Evolutionary conservation across 2,797 vertebrate species (phyloP).

Genomic region (Margarornis squamiger): DNA sequence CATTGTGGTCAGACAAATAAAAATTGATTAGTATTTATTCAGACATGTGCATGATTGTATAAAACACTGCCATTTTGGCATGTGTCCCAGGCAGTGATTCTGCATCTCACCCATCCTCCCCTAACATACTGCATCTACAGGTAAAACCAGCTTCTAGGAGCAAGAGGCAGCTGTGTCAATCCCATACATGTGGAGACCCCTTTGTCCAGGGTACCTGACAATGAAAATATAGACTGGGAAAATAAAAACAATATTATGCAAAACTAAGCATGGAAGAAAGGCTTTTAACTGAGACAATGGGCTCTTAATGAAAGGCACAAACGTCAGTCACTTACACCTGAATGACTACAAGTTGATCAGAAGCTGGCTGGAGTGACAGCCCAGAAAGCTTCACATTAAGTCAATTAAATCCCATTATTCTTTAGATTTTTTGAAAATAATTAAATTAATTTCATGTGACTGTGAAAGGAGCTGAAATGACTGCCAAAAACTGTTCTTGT

Average conservation of each 20-base stretch:
- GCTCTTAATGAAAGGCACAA: constrained; percentile 1
- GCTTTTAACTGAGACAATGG: constrained; percentile 15
- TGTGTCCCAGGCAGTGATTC: not conserved
- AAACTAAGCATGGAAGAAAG: not conserved
- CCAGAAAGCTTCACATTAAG: constrained; percentile 49
- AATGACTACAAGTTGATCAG: not conserved
- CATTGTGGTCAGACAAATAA: not conserved
- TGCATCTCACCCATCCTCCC: not conserved
- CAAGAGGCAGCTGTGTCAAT: not conserved
- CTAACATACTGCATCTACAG: not conserved
- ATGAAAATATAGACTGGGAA: not conserved
- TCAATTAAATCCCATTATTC: constrained; percentile 52
- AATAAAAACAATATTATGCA: not conserved
- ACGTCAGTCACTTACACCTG: constrained; percentile 17
- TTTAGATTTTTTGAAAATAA: constrained; percentile 18
- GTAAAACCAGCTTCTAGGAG: not conserved
- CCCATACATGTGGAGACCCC: not conserved
- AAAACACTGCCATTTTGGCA: not conserved
- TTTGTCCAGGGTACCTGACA: not conserved
- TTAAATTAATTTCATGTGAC: constrained; percentile 47
- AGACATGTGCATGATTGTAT: not conserved
- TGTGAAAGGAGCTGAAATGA: constrained; percentile 24
- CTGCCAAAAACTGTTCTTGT: constrained; percentile 32
- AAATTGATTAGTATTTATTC: not conserved
- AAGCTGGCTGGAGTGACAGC: constrained; percentile 31